phyloP scores from a whole-genome alignment of 1,140 invertebrate species.

The Littorina saxatilis region DNA sequence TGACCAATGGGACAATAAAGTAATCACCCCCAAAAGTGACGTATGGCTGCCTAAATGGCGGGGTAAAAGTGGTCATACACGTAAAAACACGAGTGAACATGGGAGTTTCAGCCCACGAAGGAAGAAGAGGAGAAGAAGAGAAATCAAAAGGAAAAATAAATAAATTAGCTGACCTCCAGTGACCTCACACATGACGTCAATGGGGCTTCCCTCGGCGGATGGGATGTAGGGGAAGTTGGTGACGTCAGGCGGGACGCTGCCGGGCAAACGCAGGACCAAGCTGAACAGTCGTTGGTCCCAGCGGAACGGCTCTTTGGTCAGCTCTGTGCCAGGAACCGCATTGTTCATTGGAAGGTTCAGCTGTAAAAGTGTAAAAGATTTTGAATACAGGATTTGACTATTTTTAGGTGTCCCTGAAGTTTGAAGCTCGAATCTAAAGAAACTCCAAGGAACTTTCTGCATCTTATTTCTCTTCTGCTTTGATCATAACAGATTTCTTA shows the following conservation, averaged over 20 bases:
- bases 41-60: too few species aligned
- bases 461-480: background rate
- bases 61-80: too few species aligned
- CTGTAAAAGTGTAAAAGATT: slow-evolving; percentile 75
- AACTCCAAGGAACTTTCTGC: background rate
- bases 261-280: slow-evolving; percentile 92
- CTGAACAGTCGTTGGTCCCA: slow-evolving; percentile 99
- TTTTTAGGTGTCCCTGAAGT: too few species aligned
- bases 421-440: too few species aligned
- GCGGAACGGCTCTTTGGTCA: slow-evolving; percentile 97
- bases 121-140: too few species aligned
- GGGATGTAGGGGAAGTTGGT: slow-evolving; percentile 69
- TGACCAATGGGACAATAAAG: too few species aligned
- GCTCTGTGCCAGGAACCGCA: slow-evolving; percentile 94
- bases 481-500: too few species aligned
- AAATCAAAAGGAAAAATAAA: too few species aligned
- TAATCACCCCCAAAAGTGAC: too few species aligned
- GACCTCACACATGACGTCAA: slow-evolving; percentile 99
- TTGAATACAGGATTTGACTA: too few species aligned
- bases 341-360: slow-evolving; percentile 95
- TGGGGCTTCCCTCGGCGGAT: slow-evolving; percentile 92
- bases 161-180: slow-evolving; percentile 89
- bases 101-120: too few species aligned
- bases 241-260: slow-evolving; percentile 66
- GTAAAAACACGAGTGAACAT: too few species aligned